A percentile compares a stretch with the other conserved stretches of the same genome.
Evolutionary conservation across 2,113 vertebrate species (phyloP).

Genomic region (Tragelaphus scriptus): DNA sequence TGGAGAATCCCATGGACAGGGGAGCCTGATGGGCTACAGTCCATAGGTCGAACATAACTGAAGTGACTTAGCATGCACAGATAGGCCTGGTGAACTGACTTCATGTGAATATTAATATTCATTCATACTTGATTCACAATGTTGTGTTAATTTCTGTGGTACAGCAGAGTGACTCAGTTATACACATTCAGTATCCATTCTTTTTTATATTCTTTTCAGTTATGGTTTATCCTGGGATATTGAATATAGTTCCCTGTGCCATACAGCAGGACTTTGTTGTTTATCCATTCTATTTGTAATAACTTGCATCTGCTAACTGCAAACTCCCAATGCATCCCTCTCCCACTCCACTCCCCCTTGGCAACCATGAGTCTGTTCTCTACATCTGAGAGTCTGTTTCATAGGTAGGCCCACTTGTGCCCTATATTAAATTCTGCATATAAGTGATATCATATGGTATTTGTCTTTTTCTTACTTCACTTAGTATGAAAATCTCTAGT

Average conservation of each 20-base stretch:
- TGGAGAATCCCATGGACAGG: neutral
- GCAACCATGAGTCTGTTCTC: neutral
- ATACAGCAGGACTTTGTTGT: neutral
- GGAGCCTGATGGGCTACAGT: neutral
- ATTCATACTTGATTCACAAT: neutral
- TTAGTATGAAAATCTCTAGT: neutral
- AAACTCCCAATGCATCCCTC: neutral
- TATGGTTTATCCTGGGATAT: neutral
- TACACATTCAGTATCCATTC: neutral
- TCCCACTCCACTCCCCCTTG: neutral
- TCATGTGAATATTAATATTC: neutral
- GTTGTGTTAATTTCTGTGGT: neutral
- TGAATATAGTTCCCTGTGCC: neutral
- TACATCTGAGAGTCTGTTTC: neutral
- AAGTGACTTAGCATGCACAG: neutral
- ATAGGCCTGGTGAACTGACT: neutral
- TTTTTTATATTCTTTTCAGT: neutral
- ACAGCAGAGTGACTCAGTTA: neutral
- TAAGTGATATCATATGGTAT: neutral
- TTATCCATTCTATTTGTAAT: neutral
- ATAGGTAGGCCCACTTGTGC: neutral
- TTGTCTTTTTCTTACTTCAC: neutral
- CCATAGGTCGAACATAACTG: neutral
- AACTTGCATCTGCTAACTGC: neutral
- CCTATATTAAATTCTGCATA: neutral